phyloP scores from a whole-genome alignment of 2,797 vertebrate species.

The Alauda arvensis region DNA sequence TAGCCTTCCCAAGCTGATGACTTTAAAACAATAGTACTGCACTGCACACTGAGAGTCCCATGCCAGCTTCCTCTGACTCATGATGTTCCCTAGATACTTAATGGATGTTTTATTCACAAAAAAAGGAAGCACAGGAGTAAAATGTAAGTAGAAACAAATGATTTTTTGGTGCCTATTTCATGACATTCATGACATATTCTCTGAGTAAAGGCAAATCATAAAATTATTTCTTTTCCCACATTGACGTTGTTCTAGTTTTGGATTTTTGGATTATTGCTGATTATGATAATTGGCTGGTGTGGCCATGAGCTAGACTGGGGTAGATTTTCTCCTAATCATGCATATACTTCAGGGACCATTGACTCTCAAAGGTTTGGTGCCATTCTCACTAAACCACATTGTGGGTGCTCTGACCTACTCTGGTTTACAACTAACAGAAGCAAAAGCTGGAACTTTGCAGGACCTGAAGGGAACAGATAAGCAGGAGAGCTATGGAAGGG shows the following conservation, averaged over 20 bases:
- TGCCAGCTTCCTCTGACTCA: neutral
- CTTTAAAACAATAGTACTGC: neutral
- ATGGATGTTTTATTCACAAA: conserved; percentile 48
- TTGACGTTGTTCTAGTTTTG: neutral
- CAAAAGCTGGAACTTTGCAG: neutral
- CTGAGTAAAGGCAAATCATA: neutral
- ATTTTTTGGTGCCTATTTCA: conserved; percentile 23
- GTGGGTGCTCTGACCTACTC: neutral
- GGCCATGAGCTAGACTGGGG: neutral
- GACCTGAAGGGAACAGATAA: neutral
- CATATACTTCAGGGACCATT: neutral
- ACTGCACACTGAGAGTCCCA: neutral
- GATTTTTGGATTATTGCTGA: neutral
- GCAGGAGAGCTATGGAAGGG: neutral
- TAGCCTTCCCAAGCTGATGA: neutral
- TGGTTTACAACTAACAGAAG: neutral
- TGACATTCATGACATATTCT: conserved; percentile 32
- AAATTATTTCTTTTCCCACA: neutral
- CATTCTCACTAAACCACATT: neutral
- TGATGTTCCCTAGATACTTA: neutral
- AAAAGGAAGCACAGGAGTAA: neutral
- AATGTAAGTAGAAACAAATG: conserved; percentile 57
- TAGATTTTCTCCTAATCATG: neutral
- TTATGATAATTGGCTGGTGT: neutral
- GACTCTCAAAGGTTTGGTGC: neutral